Conservation (phyloP, 1,140 invertebrate species). For the Drosophila obscura region DNA sequence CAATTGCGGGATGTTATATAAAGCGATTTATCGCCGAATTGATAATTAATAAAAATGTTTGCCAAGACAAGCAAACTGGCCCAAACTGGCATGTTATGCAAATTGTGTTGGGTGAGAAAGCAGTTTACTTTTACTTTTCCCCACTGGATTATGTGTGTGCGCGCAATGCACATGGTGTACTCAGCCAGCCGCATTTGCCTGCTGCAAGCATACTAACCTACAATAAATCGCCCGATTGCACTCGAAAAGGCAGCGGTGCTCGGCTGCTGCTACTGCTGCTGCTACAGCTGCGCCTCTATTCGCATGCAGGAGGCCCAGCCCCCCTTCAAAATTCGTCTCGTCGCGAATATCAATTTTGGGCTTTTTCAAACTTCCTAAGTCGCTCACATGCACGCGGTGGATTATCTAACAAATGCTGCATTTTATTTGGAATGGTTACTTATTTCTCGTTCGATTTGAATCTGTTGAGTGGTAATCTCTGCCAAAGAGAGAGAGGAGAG, state of each 20-base stretch:
- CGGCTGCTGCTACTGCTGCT: no score
- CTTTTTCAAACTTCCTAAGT: slow-evolving; percentile 32
- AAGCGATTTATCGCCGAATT: slow-evolving; percentile 22
- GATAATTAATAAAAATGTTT: slow-evolving; percentile 44
- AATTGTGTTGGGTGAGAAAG: slow-evolving; percentile 54
- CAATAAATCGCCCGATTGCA: slow-evolving; percentile 28
- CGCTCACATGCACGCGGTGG: slow-evolving; percentile 27
- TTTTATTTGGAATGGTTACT: slow-evolving; percentile 28
- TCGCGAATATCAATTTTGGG: slow-evolving; percentile 20
- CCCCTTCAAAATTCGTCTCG: no score
- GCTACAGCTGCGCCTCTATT: background rate
- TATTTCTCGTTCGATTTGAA: slow-evolving; percentile 4
- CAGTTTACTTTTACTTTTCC: slow-evolving; percentile 69
- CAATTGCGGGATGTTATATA: slow-evolving; percentile 21
- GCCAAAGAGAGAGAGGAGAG: no score
- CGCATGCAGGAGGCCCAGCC: background rate
- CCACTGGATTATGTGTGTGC: slow-evolving; percentile 47
- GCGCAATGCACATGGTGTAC: slow-evolving; percentile 3
- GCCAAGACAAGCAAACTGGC: slow-evolving; percentile 19
- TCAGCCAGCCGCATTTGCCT: no score
- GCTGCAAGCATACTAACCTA: slow-evolving; percentile 38
- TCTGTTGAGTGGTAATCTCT: background rate
- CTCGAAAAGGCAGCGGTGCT: no score
- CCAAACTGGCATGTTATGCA: slow-evolving; percentile 62
- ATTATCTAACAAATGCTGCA: slow-evolving; percentile 31